A percentile compares a stretch with the other conserved stretches of the same genome.
Conservation (phyloP, 2,888 invertebrate genomes). For the Spilarctia lutea region DNA sequence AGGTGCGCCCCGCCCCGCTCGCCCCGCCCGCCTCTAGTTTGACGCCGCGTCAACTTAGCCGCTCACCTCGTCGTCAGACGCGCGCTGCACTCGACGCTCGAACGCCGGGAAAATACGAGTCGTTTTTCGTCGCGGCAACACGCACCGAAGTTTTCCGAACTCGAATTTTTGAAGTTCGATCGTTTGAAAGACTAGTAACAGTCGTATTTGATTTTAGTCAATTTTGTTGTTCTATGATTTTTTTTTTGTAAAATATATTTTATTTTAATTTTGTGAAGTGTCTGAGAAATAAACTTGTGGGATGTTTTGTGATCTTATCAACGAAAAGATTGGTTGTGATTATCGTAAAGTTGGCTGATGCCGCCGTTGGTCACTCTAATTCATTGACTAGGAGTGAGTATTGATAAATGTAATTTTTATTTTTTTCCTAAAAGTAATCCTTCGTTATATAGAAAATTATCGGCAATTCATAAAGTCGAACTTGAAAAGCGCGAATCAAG, state of each 20-base stretch:
- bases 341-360: constrained; percentile 57
- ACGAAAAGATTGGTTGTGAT: constrained; percentile 66
- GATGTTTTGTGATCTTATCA: constrained; percentile 76
- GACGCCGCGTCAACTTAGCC: constrained; percentile 71
- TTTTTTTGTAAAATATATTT: constrained; percentile 43
- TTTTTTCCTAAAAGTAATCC: constrained; percentile 28
- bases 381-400: constrained; percentile 74
- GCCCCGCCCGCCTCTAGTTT: constrained; percentile 67
- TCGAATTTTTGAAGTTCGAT: constrained; percentile 66
- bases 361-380: constrained; percentile 62
- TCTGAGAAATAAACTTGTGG: constrained; percentile 69
- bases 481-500: constrained; percentile 66
- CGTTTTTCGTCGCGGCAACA: constrained; percentile 80
- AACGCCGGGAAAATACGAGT: constrained; percentile 84
- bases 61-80: constrained; percentile 79
- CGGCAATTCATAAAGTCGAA: constrained; percentile 62
- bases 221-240: constrained; percentile 47
- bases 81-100: constrained; percentile 84
- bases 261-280: constrained; percentile 49
- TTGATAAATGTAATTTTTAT: constrained; percentile 36
- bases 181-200: constrained; percentile 53
- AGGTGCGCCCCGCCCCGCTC: constrained; percentile 84
- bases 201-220: constrained; percentile 56
- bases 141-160: constrained; percentile 76
- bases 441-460: constrained; percentile 62